Base-by-base conservation (phyloP, 2,888 invertebrate genomes). In the Ennomos quercinarius region DNA sequence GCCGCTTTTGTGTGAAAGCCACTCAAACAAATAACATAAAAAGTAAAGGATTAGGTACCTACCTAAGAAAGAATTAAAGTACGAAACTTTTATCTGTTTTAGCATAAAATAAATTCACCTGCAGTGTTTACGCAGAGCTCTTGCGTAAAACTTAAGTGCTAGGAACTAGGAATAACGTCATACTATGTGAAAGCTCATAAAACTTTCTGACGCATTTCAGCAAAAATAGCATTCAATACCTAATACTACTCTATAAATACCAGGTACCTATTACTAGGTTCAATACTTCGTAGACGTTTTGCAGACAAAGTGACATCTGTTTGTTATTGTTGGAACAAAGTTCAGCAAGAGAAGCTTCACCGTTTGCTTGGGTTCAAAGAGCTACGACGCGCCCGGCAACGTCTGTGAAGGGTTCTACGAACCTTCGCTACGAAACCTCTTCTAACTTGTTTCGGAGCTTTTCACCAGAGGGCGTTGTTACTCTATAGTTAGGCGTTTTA, bases 91-190 rank as follows among this genome's bases (percentile, higher is more conserved):
- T 27, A 27, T 6, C 0, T 27, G 3, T 48, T 48, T 40, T n/a
- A 9, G 38, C 9, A 9, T 17, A 39, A 45, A 38, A 44, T 39
- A 38, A 34, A 6, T 2, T 42, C 38, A 8, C 10, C 63, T 27
- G 65, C 60, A 57, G 50, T 70, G 61, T 70, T 73, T 72, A 73
- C 73, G 72, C 56, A 61, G 59, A 34, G 54, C 57, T 60, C 57
- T 76, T 77, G 75, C 80, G 78, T 72, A 76, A 70, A 69, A 27
- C 27, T 27, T 67, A 62, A 51, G 57, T 12, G 27, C 39, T 39
- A 70, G 64, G 57, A 66, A 66, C 39, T 39, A 70, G 63, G 57
- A 66, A 66, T 67, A 71, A 76, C 79, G 75, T 80, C 77, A 80
- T 62, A 27, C 27, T 27, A 27, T 27, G 6, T 64, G 59, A 69